Conservation (phyloP, 2,797 vertebrate species). For the Oophaga sylvatica region DNA sequence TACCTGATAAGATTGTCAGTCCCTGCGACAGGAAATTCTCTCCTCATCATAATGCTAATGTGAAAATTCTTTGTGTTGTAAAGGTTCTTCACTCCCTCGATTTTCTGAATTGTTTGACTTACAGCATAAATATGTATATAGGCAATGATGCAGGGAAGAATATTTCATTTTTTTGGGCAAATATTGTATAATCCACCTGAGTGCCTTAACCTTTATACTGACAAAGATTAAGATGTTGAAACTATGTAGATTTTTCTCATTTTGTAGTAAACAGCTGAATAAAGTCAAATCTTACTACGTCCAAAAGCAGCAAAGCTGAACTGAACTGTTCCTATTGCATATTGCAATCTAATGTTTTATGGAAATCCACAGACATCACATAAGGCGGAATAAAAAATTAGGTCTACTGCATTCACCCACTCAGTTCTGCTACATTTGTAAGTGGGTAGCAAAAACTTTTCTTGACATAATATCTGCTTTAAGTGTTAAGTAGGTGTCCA, state of each 20-base stretch:
- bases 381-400: not conserved
- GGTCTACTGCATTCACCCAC: not conserved
- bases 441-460: not conserved
- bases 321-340: not conserved
- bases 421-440: not conserved
- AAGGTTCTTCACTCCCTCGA: not conserved
- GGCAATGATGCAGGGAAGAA: not conserved
- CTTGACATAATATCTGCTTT: not conserved
- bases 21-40: not conserved
- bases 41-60: not conserved
- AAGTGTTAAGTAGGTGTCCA: not conserved
- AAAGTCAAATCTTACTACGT: not conserved
- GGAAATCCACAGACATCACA: not conserved
- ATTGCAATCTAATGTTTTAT: not conserved
- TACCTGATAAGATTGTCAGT: not conserved
- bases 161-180: not conserved
- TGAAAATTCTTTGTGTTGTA: not conserved
- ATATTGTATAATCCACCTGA: not conserved
- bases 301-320: not conserved
- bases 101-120: not conserved
- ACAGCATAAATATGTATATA: not conserved
- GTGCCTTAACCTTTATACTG: not conserved
- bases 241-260: not conserved
- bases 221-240: not conserved
- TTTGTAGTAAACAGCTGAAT: not conserved